Evolutionary conservation across 35 echinoderm and acorn worm genomes (phyloP).

Genomic region (Apostichopus parvimensis): DNA sequence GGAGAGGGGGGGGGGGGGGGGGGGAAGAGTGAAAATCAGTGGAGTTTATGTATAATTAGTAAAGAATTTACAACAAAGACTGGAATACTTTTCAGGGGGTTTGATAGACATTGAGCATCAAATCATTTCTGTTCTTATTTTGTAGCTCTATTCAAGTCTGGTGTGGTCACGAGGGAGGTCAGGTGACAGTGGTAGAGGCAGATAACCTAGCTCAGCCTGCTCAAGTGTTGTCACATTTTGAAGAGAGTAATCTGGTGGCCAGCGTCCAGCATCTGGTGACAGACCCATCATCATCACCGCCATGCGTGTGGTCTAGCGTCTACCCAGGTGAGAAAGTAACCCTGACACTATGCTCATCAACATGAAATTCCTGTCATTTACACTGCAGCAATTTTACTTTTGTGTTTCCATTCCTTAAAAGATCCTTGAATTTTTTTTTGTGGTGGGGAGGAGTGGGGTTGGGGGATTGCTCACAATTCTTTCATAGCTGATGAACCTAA

Average conservation of each 20-base stretch:
- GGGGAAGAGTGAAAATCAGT: too few relatives aligned
- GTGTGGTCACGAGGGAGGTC: slow-evolving; percentile 89
- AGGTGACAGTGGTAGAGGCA: slow-evolving; percentile 71
- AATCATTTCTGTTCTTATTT: background rate
- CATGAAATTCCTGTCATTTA: too few relatives aligned
- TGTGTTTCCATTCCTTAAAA: background rate
- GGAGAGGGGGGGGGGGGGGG: too few relatives aligned
- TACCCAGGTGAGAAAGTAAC: slow-evolving; percentile 66
- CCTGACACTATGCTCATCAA: too few relatives aligned
- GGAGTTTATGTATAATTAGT: too few relatives aligned
- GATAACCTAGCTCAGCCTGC: slow-evolving; percentile 51
- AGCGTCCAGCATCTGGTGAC: slow-evolving; percentile 80
- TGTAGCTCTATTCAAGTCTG: slow-evolving; percentile 79
- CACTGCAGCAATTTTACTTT: background rate
- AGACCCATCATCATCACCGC: slow-evolving; percentile 61
- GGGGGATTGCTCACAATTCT: too few relatives aligned
- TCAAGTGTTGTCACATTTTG: slow-evolving; percentile 64
- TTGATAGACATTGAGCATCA: too few relatives aligned
- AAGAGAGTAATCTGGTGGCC: slow-evolving; percentile 52
- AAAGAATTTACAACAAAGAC: too few relatives aligned
- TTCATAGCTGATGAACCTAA: too few relatives aligned
- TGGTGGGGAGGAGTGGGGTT: background rate
- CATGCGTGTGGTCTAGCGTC: slow-evolving; percentile 86
- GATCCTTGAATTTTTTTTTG: background rate
- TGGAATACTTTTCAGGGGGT: too few relatives aligned